phyloP scores from a whole-genome alignment of 2,113 vertebrate genomes.

The Chunga burmeisteri region DNA sequence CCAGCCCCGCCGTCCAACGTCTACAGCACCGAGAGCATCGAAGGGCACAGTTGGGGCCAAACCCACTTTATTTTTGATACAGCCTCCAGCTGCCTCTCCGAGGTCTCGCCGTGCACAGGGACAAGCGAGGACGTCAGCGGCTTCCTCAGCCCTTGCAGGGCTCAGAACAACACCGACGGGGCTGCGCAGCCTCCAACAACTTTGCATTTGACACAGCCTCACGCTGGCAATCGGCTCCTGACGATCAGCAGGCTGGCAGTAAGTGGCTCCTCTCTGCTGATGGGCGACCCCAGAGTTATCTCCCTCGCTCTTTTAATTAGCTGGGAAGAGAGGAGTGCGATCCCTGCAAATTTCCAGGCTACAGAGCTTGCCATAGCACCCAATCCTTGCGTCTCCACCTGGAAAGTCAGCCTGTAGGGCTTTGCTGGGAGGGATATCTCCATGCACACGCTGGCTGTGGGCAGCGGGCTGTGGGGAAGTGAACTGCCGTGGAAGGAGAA shows the following conservation, averaged over 20 bases:
- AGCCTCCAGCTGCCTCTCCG: background rate
- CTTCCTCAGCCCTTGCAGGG: background rate
- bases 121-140: background rate
- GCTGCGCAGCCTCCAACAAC: background rate
- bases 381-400: too few relatives aligned
- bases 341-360: background rate
- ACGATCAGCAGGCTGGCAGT: accelerated
- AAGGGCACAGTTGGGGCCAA: background rate
- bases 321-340: background rate
- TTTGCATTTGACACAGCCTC: background rate
- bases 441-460: background rate
- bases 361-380: background rate
- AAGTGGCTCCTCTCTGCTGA: background rate
- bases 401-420: background rate
- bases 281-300: background rate
- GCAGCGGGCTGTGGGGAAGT: background rate
- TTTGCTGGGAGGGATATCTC: background rate
- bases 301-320: background rate
- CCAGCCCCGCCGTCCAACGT: accelerated
- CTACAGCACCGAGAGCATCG: background rate
- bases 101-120: background rate
- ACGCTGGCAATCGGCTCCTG: accelerated
- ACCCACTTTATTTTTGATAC: background rate
- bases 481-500: background rate
- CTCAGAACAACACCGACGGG: accelerated